Evolutionary conservation across 2,113 vertebrate genomes (phyloP), one percentile per base, ranked within the genome.

Genomic region (Procavia capensis): DNA sequence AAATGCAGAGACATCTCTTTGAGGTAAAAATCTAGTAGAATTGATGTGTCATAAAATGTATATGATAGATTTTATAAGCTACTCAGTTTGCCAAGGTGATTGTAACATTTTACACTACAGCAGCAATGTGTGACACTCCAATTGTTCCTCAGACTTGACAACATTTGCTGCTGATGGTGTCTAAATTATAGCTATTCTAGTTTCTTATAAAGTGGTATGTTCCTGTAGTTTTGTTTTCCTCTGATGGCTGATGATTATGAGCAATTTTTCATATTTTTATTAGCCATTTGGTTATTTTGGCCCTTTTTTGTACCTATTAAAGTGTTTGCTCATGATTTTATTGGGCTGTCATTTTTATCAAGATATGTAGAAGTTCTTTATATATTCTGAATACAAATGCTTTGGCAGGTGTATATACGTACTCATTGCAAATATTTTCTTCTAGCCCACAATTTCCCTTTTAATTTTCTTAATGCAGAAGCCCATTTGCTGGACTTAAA

Each of bases 281-380:
- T 54, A 66, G 39, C 3, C 25, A 87, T 92, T 63, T 75, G 20
- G 13, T 88, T 92, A 81, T 70, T 80, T 63, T 54, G 1, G n/a
- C 5, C 39, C 41, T 75, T 82, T 81, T 70, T 22, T 17, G 6
- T 50, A 63, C 5, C 27, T 88, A 4, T 47, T 76, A 6, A 78
- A 76, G 14, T 84, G 3, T 95, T 80, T 84, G 3, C 3, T 82
- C 4, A 45, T 43, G 14, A 14, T 79, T 87, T 82, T 16, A 24
- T 29, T 39, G 39, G 20, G 78, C 36, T 95, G 50, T 78, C 29
- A 88, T 92, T 91, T 87, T 84, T 88, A 70, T 66, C 57, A 59
- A 78, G 50, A 72, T 11, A 63, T 50, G 31, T 25, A 66, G 9
- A 6, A n/a, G 8, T 27, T 94, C 70, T 88, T 50, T 39, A 39